Conservation (phyloP, 2,888 invertebrate species). For the Drosophila anomelani region DNA sequence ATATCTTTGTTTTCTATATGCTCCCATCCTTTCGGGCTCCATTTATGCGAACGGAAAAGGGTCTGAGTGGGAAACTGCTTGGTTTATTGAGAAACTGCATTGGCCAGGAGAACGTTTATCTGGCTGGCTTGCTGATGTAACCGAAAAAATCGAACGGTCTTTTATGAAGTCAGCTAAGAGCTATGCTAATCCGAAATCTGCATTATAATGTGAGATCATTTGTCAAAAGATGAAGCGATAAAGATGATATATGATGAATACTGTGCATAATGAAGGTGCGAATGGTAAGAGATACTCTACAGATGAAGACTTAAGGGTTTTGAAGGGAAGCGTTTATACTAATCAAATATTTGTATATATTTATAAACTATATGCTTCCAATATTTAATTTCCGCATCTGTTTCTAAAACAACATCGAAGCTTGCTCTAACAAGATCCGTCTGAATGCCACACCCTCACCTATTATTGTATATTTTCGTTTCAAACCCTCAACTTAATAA, state of each 20-base stretch:
- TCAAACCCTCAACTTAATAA: slow-evolving; percentile 4
- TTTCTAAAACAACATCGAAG: slow-evolving; percentile 3
- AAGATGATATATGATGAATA: slow-evolving; percentile 20
- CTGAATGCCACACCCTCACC: slow-evolving; percentile 17
- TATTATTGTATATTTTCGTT: background rate
- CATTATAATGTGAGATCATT: slow-evolving; percentile 67
- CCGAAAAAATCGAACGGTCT: slow-evolving; percentile 29
- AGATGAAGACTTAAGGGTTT: background rate
- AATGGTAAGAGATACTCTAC: slow-evolving; percentile 16
- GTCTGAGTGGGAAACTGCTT: slow-evolving; percentile 31
- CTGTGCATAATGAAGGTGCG: slow-evolving; percentile 36
- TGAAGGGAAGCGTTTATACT: background rate
- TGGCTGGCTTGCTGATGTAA: slow-evolving; percentile 12
- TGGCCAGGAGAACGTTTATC: slow-evolving; percentile 22
- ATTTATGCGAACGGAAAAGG: slow-evolving; percentile 32
- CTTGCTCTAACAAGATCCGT: background rate
- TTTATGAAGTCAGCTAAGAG: slow-evolving; percentile 44
- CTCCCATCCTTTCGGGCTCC: slow-evolving; percentile 27
- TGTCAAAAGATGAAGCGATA: slow-evolving; percentile 57
- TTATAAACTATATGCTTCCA: background rate
- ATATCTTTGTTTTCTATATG: slow-evolving; percentile 72
- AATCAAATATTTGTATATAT: background rate
- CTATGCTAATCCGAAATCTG: slow-evolving; percentile 61
- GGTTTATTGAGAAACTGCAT: slow-evolving; percentile 70
- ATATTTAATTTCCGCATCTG: slow-evolving; percentile 14